phyloP scores from a whole-genome alignment of 2,113 vertebrate species.

The Plecturocebus donacophilus region DNA sequence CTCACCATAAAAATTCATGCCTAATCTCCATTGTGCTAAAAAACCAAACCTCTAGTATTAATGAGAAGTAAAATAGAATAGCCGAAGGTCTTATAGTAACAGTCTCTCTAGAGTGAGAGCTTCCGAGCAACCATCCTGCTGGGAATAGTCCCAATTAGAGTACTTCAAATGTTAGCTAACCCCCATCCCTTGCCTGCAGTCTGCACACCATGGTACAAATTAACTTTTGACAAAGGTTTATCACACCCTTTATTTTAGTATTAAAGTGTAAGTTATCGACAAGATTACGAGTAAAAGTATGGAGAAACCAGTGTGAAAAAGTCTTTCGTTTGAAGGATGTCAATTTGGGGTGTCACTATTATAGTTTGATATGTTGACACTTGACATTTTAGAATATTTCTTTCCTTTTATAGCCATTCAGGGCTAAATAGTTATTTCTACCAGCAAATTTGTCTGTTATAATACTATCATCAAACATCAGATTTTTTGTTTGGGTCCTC shows the following conservation, averaged over 20 bases:
- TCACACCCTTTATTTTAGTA: background rate
- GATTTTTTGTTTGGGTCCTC: background rate
- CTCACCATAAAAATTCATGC: background rate
- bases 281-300: background rate
- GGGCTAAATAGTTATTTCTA: background rate
- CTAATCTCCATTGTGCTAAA: background rate
- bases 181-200: background rate
- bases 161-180: background rate
- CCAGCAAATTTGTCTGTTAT: background rate
- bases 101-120: background rate
- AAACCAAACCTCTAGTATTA: background rate
- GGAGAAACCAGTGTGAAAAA: background rate
- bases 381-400: slow-evolving; percentile 53
- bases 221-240: background rate
- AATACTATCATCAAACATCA: background rate
- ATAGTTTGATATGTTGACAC: slow-evolving; percentile 34
- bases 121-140: background rate
- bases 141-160: background rate
- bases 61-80: background rate
- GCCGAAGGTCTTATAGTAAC: background rate
- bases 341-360: background rate
- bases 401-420: slow-evolving; percentile 49
- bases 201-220: background rate
- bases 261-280: background rate
- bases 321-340: background rate